A percentile compares a stretch with the other conserved stretches of the same genome.
Evolutionary conservation across 2,888 invertebrate genomes (phyloP).

Genomic region (Coelopa pilipes): DNA sequence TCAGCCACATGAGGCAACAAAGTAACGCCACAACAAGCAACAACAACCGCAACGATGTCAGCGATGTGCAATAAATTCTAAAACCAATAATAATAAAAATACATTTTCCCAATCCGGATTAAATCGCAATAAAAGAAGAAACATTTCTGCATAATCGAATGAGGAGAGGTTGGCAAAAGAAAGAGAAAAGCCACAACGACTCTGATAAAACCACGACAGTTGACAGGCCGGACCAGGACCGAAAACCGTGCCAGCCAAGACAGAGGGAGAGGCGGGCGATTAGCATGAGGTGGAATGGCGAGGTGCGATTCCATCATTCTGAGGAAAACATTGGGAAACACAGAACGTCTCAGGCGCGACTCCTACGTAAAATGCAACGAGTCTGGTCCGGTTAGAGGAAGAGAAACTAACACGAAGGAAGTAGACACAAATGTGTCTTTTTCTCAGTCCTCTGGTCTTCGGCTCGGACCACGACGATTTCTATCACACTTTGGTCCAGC

Average conservation of each 20-base stretch:
- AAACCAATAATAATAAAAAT: constrained; percentile 31
- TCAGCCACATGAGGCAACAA: neutral
- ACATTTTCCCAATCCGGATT: constrained; percentile 17
- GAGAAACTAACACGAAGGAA: no score
- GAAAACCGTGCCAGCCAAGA: neutral
- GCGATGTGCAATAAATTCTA: constrained; percentile 17
- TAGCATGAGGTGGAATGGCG: constrained; percentile 29
- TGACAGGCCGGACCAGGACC: neutral
- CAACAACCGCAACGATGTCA: neutral
- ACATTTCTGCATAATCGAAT: constrained; percentile 22
- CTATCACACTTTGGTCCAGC: constrained; percentile 20
- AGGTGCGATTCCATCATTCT: constrained; percentile 34
- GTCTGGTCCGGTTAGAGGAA: neutral
- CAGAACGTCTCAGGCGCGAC: constrained; percentile 5
- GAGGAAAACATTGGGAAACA: constrained; percentile 6
- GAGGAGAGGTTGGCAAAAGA: neutral
- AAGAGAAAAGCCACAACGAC: neutral
- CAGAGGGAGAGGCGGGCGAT: neutral
- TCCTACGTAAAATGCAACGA: constrained; percentile 28
- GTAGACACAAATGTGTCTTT: no score
- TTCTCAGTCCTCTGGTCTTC: neutral
- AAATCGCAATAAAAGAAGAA: constrained; percentile 26
- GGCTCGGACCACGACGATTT: constrained; percentile 6
- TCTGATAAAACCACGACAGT: constrained; percentile 1
- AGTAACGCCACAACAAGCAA: neutral